Evolutionary conservation across 2,797 vertebrate species (phyloP).

Genomic region (Pipistrellus nathusii): DNA sequence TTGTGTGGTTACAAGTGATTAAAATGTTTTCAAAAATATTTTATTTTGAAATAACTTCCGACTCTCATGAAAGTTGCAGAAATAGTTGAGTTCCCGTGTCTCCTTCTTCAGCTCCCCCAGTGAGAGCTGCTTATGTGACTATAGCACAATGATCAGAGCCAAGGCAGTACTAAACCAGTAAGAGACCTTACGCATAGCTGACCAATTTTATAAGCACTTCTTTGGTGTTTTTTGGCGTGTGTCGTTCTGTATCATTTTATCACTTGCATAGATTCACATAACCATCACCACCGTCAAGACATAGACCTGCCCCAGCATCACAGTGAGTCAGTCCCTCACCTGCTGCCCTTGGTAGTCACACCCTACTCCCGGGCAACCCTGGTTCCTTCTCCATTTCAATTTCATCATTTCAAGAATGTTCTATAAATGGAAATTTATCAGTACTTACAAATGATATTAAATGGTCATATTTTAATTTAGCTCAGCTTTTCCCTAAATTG

Average conservation of each 20-base stretch:
- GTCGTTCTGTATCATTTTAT: not conserved
- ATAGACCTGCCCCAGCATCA: not conserved
- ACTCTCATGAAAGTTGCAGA: not conserved
- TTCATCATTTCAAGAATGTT: not conserved
- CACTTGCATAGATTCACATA: not conserved
- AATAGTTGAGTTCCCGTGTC: not conserved
- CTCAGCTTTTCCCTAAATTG: not conserved
- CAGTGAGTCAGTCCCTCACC: not conserved
- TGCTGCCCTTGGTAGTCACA: not conserved
- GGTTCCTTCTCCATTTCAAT: not conserved
- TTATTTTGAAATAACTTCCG: not conserved
- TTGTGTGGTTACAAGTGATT: not conserved
- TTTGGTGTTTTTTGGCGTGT: not conserved
- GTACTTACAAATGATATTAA: not conserved
- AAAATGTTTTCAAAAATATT: not conserved
- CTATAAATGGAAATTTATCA: not conserved
- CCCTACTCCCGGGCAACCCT: not conserved
- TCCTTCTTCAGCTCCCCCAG: not conserved
- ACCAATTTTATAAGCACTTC: no score
- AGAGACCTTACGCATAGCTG: not conserved
- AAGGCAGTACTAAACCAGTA: accelerated
- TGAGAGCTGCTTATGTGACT: not conserved
- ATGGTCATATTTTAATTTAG: not conserved
- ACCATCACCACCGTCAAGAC: not conserved
- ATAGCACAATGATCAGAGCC: not conserved